A percentile compares a stretch with the other conserved stretches of the same genome.
Conservation (phyloP, 1,140 invertebrate species). For the Tetramorium alpestre region DNA sequence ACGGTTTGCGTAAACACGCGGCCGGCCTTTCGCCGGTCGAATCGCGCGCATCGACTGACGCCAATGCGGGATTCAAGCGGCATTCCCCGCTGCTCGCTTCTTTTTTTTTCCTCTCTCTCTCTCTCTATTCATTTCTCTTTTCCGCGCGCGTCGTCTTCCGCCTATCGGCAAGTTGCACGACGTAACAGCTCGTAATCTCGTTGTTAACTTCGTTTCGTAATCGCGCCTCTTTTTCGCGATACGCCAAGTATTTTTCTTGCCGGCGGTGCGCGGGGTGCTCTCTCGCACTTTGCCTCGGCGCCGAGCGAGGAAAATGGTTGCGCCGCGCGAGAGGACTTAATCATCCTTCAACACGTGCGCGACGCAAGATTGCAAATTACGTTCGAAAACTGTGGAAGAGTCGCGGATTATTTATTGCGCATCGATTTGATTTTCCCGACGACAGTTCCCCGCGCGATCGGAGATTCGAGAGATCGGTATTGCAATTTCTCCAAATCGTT, state of each 20-base stretch:
- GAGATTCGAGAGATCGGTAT: neutral
- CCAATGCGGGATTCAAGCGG: neutral
- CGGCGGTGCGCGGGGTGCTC: neutral
- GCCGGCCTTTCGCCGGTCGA: conserved; percentile 55
- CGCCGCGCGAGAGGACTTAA: conserved; percentile 7
- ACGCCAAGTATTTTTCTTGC: neutral
- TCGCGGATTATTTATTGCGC: neutral
- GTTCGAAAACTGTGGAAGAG: neutral
- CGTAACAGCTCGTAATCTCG: conserved; percentile 23
- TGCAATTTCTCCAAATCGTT: neutral
- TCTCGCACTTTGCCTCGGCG: neutral
- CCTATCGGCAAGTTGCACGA: neutral
- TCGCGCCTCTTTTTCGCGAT: conserved; percentile 32
- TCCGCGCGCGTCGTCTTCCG: neutral
- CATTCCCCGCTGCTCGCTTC: neutral
- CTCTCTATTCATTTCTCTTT: neutral
- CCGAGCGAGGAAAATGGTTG: neutral
- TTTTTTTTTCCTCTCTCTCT: too few relatives aligned
- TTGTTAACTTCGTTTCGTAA: conserved; percentile 37
- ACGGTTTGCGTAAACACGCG: conserved; percentile 58
- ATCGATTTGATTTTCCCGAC: neutral
- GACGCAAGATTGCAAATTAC: conserved; percentile 12
- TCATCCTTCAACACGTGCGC: neutral
- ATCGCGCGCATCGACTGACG: conserved; percentile 38
- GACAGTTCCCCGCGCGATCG: neutral